Evolutionary conservation across 2,888 invertebrate species (phyloP), one percentile per base, ranked within the genome.

Genomic region (Lysandra bellargus): DNA sequence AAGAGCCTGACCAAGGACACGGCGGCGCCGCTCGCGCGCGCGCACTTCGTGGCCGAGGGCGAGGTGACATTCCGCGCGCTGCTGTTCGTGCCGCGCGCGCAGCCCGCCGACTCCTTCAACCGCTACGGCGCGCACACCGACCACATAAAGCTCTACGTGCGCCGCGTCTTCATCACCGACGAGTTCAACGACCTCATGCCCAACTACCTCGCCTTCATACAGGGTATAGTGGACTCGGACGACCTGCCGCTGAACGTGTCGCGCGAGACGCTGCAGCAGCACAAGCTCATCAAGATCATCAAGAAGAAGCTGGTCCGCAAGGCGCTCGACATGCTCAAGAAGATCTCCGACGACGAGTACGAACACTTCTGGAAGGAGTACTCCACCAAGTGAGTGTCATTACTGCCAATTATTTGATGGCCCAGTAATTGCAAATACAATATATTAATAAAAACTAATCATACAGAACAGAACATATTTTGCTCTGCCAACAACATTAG

Each of bases 111-210:
- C 90, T 97, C 97, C 85, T 99, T 99, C 96, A 98, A 98, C 93
- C 97, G 97, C 88, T 99, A 99, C 90, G 99, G 99, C 85, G 98
- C 98, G 83, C 98, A 98, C 88, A 97, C 97, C 4, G 99, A 99
- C 90, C 97, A 98, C 92, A 99, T 99, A 87, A 99, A 99, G 95
- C 95, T 99, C 82, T 99, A 98, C 92, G 99, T 99, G 80, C 96
- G 99, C 81, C 96, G 99, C 81, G 99, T 99, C 23, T 99, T 99
- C 95, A 99, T 99, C 93, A 99, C 99, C 9, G 99, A 99, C 91
- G 99, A 99, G 95, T 99, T 99, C 95, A 98, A 98, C 90, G 99
- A 99, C 89, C 98, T 99, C 97, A 98, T 99, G 97, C 99, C 99
- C 83, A 99, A 98, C 90, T 99, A 99, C 91, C 95, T 99, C 85